phyloP scores from a whole-genome alignment of 2,888 invertebrate species.

The Limnephilus marmoratus region DNA sequence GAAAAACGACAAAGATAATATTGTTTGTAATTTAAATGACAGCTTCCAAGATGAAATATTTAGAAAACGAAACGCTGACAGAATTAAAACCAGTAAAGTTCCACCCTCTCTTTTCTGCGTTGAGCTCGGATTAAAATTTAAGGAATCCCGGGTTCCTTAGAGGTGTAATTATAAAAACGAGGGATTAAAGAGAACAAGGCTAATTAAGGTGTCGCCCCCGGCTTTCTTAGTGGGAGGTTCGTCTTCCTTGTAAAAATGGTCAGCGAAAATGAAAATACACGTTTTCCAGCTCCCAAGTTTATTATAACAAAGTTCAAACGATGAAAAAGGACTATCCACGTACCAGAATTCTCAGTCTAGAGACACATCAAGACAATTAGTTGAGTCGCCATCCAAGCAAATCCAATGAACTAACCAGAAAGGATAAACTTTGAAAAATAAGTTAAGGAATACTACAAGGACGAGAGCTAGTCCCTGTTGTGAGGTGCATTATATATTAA shows the following conservation, averaged over 20 bases:
- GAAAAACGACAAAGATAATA: neutral
- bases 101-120: neutral
- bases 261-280: neutral
- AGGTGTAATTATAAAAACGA: neutral
- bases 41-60: neutral
- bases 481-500: neutral
- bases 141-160: neutral
- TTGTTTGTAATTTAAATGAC: neutral
- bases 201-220: neutral
- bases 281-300: neutral
- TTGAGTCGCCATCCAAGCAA: neutral
- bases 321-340: neutral
- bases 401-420: neutral
- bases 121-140: neutral
- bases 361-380: neutral
- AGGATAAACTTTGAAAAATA: neutral
- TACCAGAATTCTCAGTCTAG: neutral
- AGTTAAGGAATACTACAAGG: neutral
- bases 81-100: neutral
- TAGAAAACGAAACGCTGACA: neutral
- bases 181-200: neutral
- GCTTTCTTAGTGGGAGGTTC: neutral
- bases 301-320: neutral
- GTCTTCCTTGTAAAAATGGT: neutral
- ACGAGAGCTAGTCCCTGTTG: neutral